Percentiles rank a stretch among this genome's conserved stretches.
phyloP scores from a whole-genome alignment of 2,888 invertebrate species.

The Junonia oenone region DNA sequence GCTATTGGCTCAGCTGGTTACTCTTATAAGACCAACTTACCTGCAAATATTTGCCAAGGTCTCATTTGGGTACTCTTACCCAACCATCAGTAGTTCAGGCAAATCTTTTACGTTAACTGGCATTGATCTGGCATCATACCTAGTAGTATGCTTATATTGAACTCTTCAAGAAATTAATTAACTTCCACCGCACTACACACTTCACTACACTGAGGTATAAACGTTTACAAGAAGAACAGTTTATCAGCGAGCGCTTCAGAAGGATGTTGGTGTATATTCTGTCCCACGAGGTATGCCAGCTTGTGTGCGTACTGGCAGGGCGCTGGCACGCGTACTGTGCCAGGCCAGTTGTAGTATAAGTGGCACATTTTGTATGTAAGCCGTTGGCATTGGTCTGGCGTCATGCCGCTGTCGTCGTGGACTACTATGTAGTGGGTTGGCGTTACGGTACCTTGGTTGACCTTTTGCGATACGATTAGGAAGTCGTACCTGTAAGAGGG shows the following conservation, averaged over 20 bases:
- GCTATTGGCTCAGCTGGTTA: too few species aligned
- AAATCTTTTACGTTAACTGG: too few species aligned
- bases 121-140: too few species aligned
- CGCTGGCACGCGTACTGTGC: conserved; percentile 94
- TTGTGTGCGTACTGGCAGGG: conserved; percentile 97
- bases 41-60: too few species aligned
- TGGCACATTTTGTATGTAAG: conserved; percentile 94
- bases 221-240: conserved; percentile 87
- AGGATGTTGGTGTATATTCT: conserved; percentile 85
- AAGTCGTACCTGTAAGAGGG: conserved; percentile 94
- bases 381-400: conserved; percentile 90
- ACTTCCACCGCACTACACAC: too few species aligned
- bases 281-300: conserved; percentile 91
- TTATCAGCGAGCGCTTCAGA: conserved; percentile 77
- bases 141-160: too few species aligned
- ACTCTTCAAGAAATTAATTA: too few species aligned
- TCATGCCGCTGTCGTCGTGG: conserved; percentile 84
- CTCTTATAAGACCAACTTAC: too few species aligned
- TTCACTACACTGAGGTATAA: too few species aligned
- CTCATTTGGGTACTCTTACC: too few species aligned
- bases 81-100: too few species aligned
- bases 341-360: conserved; percentile 97
- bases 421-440: conserved; percentile 95
- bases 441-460: conserved; percentile 92
- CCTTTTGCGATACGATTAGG: conserved; percentile 91